A percentile compares a stretch with the other conserved stretches of the same genome.
phyloP scores from a whole-genome alignment of 2,888 invertebrate species.

The Spatulosminthurus flaviceps region DNA sequence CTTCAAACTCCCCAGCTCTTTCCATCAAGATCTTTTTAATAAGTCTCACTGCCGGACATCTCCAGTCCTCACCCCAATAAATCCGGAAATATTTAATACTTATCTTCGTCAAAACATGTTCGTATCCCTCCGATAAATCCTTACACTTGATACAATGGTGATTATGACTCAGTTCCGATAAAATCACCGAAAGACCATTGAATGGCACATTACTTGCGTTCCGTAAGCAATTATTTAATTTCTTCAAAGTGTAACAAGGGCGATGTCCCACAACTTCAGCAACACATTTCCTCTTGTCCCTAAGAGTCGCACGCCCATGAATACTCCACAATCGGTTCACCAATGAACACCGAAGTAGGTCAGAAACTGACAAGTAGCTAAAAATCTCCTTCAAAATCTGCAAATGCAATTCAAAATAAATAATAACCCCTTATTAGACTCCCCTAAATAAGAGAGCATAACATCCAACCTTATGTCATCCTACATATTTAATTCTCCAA shows the following conservation, averaged over 20 bases:
- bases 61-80: neutral
- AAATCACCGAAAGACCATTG: neutral
- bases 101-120: neutral
- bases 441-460: no score
- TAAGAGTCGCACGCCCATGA: neutral
- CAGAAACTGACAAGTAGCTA: neutral
- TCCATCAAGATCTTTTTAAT: neutral
- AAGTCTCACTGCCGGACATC: neutral
- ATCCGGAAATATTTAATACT: neutral
- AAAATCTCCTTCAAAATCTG: neutral
- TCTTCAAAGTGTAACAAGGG: neutral
- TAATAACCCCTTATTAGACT: neutral
- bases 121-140: neutral
- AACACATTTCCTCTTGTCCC: neutral
- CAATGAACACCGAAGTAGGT: neutral
- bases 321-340: neutral
- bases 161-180: constrained; percentile 5
- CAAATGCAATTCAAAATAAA: no score
- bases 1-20: neutral
- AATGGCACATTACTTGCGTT: neutral
- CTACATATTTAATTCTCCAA: no score
- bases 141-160: constrained; percentile 3
- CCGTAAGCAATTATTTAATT: neutral
- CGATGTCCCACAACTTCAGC: neutral
- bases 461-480: no score